Base-by-base conservation (phyloP, 2,888 invertebrate species). In the Pinctada fucata region DNA sequence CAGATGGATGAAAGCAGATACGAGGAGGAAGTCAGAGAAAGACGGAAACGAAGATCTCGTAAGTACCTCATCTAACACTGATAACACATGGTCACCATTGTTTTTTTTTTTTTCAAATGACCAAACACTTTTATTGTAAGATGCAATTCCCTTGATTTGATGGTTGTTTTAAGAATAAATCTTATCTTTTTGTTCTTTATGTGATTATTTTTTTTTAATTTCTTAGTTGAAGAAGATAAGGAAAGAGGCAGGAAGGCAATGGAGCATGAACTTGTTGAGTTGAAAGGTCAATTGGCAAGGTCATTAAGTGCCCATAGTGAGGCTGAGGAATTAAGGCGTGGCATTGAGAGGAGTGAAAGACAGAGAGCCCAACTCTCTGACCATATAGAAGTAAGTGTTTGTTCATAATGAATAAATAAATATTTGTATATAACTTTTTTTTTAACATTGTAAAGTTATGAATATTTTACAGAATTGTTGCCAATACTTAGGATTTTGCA, bases 361-460 rank as follows among this genome's bases (percentile, higher is more conserved):
- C 91, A 91, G 81, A 80, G 91, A 58, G 85, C 85, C 5, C 91
- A 91, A 81, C 85, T 91, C 3, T 91, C 91, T 6, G 91, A 91
- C 75, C 91, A 91, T 82, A 89, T 91, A 80, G 90, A 91, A 88
- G 91, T 90, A 68, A 72, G 84, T 47, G 4, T 63, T 50, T 58
- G 13, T 31, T 31, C 31, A 31, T 31, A 31, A 31, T 31, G 31
- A 31, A 31, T 31, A 31, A 31, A 31, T 31, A 31, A 31, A 31
- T 31, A 31, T 31, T 31, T 31, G 31, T 31, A 31, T 31, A 31
- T 31, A 31, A 31, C 31, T 31, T 31, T 31, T 31, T 31, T 31
- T 31, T 31, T 31, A 31, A 31, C 31, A 31, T 31, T 31, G 31
- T 31, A 31, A 31, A 31, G 31, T 31, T 31, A 31, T 31, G 31